These are phyloP conservation scores for Netelia fuscicornis DNA, from an alignment of 2,888 invertebrate species.

Conservation along the genomic window DNA sequence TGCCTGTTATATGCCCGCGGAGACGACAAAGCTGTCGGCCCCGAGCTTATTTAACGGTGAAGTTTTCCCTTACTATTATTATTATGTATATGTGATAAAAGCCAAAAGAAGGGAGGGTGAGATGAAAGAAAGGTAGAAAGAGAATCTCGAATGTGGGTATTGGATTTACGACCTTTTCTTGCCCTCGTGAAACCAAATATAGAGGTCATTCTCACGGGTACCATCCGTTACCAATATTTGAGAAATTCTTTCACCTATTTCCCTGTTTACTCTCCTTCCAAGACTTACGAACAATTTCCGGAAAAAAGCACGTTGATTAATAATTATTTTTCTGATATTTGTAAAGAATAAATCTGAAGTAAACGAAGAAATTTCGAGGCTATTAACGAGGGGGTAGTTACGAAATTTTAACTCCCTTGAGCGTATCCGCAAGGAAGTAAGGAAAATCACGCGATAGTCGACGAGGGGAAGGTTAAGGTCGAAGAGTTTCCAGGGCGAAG, in stretches of 20 bases:
- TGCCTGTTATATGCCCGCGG: constrained; percentile 36
- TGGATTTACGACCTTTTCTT: constrained; percentile 55
- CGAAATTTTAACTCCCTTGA: neutral
- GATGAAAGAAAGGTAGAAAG: neutral
- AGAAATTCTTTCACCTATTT: neutral
- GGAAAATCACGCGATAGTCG: constrained; percentile 34
- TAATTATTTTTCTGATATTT: neutral
- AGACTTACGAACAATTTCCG: neutral
- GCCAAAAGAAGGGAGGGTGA: neutral
- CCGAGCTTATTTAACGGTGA: constrained; percentile 38
- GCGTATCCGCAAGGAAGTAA: constrained; percentile 6
- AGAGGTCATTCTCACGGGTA: constrained; percentile 51
- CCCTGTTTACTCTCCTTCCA: neutral
- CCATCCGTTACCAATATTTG: constrained; percentile 25
- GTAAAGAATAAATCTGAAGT: neutral
- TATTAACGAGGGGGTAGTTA: neutral
- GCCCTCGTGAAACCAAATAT: constrained; percentile 36
- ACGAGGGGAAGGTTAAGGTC: constrained; percentile 23
- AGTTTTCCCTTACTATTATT: neutral
- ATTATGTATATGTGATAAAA: neutral
- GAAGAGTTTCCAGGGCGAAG: neutral
- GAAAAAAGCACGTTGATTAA: neutral
- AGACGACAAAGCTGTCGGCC: constrained; percentile 19
- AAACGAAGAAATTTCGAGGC: neutral
- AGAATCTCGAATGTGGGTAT: constrained; percentile 31